These are phyloP conservation scores for Leiothrix lutea DNA, from an alignment of 2,113 vertebrate species.

Conservation along the genomic window DNA sequence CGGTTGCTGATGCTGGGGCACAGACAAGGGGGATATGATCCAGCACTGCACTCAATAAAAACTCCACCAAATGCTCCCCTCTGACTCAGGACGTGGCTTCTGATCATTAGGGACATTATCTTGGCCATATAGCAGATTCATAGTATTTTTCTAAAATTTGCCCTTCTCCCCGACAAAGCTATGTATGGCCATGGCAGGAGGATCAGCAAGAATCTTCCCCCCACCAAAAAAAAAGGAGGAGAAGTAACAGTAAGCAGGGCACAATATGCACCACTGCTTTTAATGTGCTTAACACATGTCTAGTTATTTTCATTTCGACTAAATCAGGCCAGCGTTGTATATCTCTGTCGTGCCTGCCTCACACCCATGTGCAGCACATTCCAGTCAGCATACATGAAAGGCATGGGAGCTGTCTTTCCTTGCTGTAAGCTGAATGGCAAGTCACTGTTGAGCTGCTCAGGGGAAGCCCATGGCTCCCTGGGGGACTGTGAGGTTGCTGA, in stretches of 20 bases:
- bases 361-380: background rate
- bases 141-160: background rate
- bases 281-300: slow-evolving; percentile 33
- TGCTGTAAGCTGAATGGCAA: background rate
- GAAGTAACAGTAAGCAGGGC: background rate
- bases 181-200: rapidly evolving
- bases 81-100: background rate
- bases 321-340: background rate
- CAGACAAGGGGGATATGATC: background rate
- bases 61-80: background rate
- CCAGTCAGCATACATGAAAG: background rate
- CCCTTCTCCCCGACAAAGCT: background rate
- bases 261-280: background rate
- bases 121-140: background rate
- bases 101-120: background rate
- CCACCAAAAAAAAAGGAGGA: background rate
- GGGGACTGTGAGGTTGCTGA: background rate
- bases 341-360: slow-evolving; percentile 4
- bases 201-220: background rate
- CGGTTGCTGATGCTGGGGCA: background rate
- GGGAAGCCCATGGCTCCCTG: background rate
- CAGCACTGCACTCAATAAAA: background rate
- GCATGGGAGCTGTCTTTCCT: background rate
- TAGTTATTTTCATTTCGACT: slow-evolving; percentile 14
- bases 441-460: background rate